A percentile compares a stretch with the other conserved stretches of the same genome.
These are phyloP conservation scores for Calonectris borealis DNA, from an alignment of 2,113 vertebrate species.

Conservation along the genomic window DNA sequence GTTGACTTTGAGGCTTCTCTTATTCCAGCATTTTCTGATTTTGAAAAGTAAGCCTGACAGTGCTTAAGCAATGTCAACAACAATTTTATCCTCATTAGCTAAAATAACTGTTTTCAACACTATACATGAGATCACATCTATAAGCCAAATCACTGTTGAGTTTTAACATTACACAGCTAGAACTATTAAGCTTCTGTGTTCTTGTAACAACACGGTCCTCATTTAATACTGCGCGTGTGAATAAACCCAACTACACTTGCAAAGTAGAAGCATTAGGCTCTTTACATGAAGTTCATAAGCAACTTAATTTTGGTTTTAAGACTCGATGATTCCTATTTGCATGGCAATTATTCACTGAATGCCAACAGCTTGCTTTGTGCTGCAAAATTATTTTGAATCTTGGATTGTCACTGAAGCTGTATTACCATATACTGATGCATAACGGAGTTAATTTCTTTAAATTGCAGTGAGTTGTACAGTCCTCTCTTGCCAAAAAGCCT, in stretches of 20 bases:
- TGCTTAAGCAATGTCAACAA: not conserved
- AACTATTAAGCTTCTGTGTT: not conserved
- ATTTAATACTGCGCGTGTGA: not conserved
- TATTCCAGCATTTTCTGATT: not conserved
- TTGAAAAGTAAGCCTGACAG: not conserved
- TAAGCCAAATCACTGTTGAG: not conserved
- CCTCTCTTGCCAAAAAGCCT: not conserved
- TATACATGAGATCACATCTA: not conserved
- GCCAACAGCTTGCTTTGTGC: not conserved
- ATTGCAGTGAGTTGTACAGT: not conserved
- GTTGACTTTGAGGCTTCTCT: not conserved
- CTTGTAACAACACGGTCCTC: not conserved
- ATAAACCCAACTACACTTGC: not conserved
- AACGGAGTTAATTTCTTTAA: slow-evolving; percentile 33
- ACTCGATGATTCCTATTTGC: not conserved
- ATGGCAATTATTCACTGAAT: not conserved
- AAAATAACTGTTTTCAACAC: not conserved
- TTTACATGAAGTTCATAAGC: not conserved
- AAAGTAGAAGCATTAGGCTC: not conserved
- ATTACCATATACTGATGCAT: not conserved
- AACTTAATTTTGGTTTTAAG: not conserved
- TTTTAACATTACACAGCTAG: not conserved
- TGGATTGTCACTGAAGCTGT: not conserved
- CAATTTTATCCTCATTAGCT: not conserved
- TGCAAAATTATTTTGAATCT: not conserved